Evolutionary conservation across 1,140 invertebrate species (phyloP), one percentile per base, ranked within the genome.

Genomic region (Sinella curviseta): DNA sequence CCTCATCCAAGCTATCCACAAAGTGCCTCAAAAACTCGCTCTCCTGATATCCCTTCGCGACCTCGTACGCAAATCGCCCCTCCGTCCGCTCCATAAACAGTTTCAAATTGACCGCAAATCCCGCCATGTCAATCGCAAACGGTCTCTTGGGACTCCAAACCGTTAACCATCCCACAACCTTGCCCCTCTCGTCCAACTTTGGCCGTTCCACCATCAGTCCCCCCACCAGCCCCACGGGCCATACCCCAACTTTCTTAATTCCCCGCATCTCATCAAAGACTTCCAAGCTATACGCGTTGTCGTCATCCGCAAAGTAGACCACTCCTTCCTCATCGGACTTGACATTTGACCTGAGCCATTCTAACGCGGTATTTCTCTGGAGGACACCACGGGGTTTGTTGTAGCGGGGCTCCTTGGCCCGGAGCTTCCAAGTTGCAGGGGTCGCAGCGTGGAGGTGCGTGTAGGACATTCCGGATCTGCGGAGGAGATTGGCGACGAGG

Each of bases 91-190:
- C 88, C 1, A 95, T 87, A 28, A 99, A 89, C 16, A 97, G 87
- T 26, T 92, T 89, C 1, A 97, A 86, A 87, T 96, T 97, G 17
- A 99, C 93, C 20, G 95, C 97, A 88, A 99, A 99, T 0, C 96
- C 97, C 1, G 97, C 97, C 98, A 99, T 99, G 85, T 99, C 98
- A 33, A 97, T 92, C 2, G 97, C 96, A 89, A 99, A 99, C 0
- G 78, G 86, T 77, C 91, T 82, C 20, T 89, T 84, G 20, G 89
- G 87, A 79, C 88, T 89, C 88, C 83, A 78, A 30, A 87, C 86
- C 0, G 88, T 88, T 77, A 89, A 87, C 87, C 94, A 98, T 14
- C 94, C 93, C 24, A 90, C 89, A 1, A 99, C 94, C 87, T 94
- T 91, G 12, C 89, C 90, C 34, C 90, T 85, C 20, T 88, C 86